Base-by-base conservation (phyloP, 2,888 invertebrate genomes). In the Lordiphosa andalusiaca region DNA sequence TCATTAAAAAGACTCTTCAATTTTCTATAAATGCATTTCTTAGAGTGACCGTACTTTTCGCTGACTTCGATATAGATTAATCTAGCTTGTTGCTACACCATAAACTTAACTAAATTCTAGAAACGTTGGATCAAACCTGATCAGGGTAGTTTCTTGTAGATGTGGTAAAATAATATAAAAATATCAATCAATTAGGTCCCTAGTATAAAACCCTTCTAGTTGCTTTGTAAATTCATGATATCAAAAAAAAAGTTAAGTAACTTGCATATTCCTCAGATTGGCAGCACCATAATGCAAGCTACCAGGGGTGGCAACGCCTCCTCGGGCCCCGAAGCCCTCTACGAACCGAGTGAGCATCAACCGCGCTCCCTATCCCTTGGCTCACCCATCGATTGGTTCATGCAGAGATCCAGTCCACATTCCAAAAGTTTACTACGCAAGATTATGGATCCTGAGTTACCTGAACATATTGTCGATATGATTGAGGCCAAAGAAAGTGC, bases 391-490 rank as follows among this genome's bases (percentile, higher is more conserved):
- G 91, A 91, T 69, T 94, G 94, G 92, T 92, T 95, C 47, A 86
- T 93, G 7, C 91, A 92, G 46, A 94, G 93, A 77, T 91, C 92
- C 23, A 92, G 92, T 5, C 87, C 90, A 72, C 89, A 88, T 52
- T 91, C 94, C 5, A 91, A 91, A 56, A 90, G 91, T 36, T 54
- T 86, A 13, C 83, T 95, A 5, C 72, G 88, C 0, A 90, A 92
- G 46, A 93, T 93, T 0, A 92, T 91, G 73, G 92, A 94, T 84
- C 90, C 91, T 47, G 90, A 92, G 30, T 88, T 95, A 40, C 91
- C 94, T 0, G 91, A 92, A 23, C 89, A 91, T 21, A 88, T 95
- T 33, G 92, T 94, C 48, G 90, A 92, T 7, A 88, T 92, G 65
- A 90, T 94, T 47, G 90, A 91, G 78, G 90, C 91, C 69, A 87